Percentiles rank a stretch among this genome's conserved stretches.
Evolutionary conservation across 2,113 vertebrate genomes (phyloP).

Genomic region (Plestiodon gilberti): DNA sequence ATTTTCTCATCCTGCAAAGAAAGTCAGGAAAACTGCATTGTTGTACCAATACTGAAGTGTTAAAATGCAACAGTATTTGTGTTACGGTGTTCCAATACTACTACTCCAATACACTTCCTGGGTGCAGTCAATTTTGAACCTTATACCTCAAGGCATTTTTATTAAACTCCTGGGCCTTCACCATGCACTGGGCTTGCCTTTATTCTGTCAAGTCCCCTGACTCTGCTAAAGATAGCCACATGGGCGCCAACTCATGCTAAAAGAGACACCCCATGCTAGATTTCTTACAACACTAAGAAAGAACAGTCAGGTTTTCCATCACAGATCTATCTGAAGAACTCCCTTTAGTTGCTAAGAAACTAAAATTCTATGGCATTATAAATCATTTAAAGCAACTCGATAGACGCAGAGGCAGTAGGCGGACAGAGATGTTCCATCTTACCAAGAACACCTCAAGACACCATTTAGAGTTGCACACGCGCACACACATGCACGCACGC

Average conservation of each 20-base stretch:
- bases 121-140: background rate
- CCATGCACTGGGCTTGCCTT: conserved; percentile 38
- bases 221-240: conserved; percentile 37
- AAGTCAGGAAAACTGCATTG: rapidly evolving
- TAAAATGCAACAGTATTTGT: background rate
- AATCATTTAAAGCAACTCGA: conserved; percentile 67
- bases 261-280: conserved; percentile 55
- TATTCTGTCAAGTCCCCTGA: conserved; percentile 45
- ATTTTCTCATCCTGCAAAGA: rapidly evolving
- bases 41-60: background rate
- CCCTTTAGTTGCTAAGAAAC: conserved; percentile 77
- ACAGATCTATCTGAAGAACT: conserved; percentile 63
- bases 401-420: conserved; percentile 62
- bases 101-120: background rate
- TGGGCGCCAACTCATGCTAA: conserved; percentile 64
- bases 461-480: background rate
- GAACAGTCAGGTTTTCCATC: conserved; percentile 38
- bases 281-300: conserved; percentile 57
- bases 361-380: conserved; percentile 68
- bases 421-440: conserved; percentile 53
- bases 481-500: too few species aligned
- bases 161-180: conserved; percentile 14
- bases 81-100: background rate
- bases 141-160: rapidly evolving
- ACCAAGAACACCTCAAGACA: conserved; percentile 23